phyloP scores from a whole-genome alignment of 1,140 invertebrate genomes.

The Copidosoma floridanum region DNA sequence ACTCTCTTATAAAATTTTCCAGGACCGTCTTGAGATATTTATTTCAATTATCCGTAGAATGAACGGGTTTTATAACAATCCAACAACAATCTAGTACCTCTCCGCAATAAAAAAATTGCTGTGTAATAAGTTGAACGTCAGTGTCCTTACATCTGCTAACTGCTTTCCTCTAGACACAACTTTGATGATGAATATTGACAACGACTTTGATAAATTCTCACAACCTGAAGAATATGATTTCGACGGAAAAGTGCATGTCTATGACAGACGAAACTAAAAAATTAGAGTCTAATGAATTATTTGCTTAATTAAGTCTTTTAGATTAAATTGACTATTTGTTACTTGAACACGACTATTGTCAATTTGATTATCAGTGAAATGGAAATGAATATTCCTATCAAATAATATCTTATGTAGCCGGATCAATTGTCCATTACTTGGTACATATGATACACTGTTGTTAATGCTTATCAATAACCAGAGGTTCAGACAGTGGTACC shows the following conservation, averaged over 20 bases:
- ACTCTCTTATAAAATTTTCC: too few relatives aligned
- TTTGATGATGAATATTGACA: too few relatives aligned
- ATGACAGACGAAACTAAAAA: too few relatives aligned
- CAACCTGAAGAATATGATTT: too few relatives aligned
- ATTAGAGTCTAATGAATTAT: too few relatives aligned
- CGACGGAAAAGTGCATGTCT: too few relatives aligned
- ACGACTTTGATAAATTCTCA: too few relatives aligned
- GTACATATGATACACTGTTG: conserved; percentile 17
- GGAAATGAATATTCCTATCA: conserved; percentile 1
- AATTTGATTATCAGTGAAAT: too few relatives aligned
- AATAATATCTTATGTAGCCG: conserved; percentile 12
- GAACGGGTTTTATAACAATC: conserved; percentile 23
- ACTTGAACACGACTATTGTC: too few relatives aligned
- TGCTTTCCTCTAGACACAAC: not conserved
- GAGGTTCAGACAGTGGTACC: not conserved
- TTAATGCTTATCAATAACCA: conserved; percentile 11
- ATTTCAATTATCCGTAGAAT: conserved; percentile 20
- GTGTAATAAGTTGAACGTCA: conserved; percentile 5
- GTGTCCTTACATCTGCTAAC: conserved; percentile 7
- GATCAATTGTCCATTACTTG: conserved; percentile 1
- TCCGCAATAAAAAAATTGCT: conserved; percentile 20
- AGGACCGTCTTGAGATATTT: too few relatives aligned
- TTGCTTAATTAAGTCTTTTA: too few relatives aligned
- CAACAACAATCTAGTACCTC: conserved; percentile 10
- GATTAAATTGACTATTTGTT: too few relatives aligned